These are phyloP conservation scores for Nixonia krombeini DNA, from an alignment of 1,140 invertebrate species.

Conservation along the genomic window DNA sequence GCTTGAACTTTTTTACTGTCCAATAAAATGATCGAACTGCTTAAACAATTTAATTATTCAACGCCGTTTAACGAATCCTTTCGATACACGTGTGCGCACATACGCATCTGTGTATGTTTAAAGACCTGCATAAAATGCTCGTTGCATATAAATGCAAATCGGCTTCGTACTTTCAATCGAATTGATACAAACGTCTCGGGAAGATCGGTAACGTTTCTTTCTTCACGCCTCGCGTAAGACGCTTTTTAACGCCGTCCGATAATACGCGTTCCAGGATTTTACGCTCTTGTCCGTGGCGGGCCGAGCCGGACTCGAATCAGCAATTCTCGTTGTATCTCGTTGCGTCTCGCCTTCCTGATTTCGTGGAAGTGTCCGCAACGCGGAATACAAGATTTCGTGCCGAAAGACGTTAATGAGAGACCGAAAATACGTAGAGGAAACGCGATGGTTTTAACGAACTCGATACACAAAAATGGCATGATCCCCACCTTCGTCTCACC, in stretches of 20 bases:
- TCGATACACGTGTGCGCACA: no score
- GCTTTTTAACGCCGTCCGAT: not conserved
- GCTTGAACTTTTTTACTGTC: no score
- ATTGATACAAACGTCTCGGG: not conserved
- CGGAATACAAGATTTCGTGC: conserved; percentile 66
- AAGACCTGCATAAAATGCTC: no score
- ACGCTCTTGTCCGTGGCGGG: conserved; percentile 1
- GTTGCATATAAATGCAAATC: no score
- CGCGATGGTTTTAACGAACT: conserved; percentile 66
- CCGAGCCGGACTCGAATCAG: conserved; percentile 27
- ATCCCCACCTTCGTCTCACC: conserved; percentile 6
- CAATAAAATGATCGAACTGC: no score
- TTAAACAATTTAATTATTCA: no score
- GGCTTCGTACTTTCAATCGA: not conserved
- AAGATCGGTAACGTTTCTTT: no score
- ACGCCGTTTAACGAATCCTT: no score
- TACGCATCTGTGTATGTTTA: no score
- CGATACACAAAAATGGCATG: conserved; percentile 68
- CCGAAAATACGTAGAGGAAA: conserved; percentile 48
- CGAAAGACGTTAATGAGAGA: conserved; percentile 56
- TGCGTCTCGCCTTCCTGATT: conserved; percentile 40
- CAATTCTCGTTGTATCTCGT: conserved; percentile 46
- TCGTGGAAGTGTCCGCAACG: conserved; percentile 45
- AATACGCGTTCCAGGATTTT: conserved; percentile 2
- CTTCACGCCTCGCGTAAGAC: not conserved